Evolutionary conservation across 2,797 vertebrate genomes (phyloP).

Genomic region (Lacerta viridis): DNA sequence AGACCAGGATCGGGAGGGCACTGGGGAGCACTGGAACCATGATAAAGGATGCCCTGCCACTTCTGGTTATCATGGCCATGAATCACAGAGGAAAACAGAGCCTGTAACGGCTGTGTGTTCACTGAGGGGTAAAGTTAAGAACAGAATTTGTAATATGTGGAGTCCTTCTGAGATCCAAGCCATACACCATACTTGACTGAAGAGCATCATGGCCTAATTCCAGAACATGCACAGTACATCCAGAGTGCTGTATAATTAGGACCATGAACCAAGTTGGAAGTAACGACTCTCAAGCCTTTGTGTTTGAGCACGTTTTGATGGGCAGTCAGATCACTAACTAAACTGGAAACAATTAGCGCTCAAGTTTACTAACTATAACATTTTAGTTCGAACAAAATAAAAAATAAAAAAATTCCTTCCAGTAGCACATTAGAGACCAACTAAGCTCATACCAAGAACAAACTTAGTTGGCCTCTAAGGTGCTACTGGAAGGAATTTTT

Average conservation of each 20-base stretch:
- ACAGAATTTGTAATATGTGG: slow-evolving; percentile 2
- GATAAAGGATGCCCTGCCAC: slow-evolving; percentile 35
- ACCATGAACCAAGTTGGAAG: background rate
- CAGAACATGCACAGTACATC: background rate
- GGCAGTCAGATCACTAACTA: background rate
- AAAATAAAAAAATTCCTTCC: too few relatives aligned
- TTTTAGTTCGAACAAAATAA: slow-evolving; percentile 33
- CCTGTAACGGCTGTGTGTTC: slow-evolving; percentile 6
- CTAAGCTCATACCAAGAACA: too few relatives aligned
- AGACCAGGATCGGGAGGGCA: background rate
- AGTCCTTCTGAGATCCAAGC: background rate
- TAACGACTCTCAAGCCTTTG: slow-evolving; percentile 1
- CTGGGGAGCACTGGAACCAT: background rate
- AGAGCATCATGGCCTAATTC: background rate
- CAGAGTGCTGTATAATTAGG: slow-evolving; percentile 4
- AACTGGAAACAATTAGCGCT: background rate
- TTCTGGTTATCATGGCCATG: slow-evolving; percentile 27
- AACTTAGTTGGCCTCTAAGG: too few relatives aligned
- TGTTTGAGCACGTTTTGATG: slow-evolving; percentile 33
- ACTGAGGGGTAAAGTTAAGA: slow-evolving; percentile 15
- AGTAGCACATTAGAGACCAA: too few relatives aligned
- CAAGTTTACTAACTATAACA: slow-evolving; percentile 10
- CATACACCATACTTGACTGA: background rate
- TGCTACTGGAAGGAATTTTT: too few relatives aligned
- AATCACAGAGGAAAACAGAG: slow-evolving; percentile 25